These are phyloP conservation scores for Amblyraja radiata DNA, from an alignment of 2,797 vertebrate genomes.

Conservation along the genomic window DNA sequence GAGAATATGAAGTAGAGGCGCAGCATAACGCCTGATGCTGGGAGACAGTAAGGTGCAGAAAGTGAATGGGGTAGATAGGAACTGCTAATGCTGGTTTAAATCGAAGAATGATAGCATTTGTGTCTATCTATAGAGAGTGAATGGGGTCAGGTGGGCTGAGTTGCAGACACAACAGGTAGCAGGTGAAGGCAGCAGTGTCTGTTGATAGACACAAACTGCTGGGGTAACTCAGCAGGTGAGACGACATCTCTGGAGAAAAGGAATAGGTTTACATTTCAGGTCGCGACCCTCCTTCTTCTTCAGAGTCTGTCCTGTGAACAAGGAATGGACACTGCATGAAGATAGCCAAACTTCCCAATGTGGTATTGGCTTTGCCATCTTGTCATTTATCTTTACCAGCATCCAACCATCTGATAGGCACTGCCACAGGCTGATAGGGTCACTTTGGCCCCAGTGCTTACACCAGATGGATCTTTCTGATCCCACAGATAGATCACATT, in stretches of 20 bases:
- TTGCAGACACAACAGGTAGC: not conserved
- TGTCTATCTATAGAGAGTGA: too few species aligned
- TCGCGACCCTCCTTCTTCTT: too few species aligned
- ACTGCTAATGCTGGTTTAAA: too few species aligned
- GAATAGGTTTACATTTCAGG: too few species aligned
- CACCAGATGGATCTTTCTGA: not conserved
- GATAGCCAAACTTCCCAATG: not conserved
- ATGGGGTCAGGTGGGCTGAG: too few species aligned
- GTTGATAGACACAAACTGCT: too few species aligned
- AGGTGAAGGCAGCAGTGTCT: not conserved
- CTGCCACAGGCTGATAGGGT: not conserved
- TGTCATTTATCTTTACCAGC: not conserved
- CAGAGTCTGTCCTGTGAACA: not conserved
- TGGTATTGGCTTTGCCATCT: not conserved
- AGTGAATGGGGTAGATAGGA: too few species aligned
- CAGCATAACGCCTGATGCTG: not conserved
- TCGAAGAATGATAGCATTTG: too few species aligned
- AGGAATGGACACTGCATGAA: not conserved
- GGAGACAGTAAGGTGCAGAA: not conserved
- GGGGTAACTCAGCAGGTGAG: too few species aligned
- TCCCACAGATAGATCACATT: not conserved
- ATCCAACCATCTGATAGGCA: not conserved
- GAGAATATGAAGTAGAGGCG: not conserved
- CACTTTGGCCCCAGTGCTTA: not conserved
- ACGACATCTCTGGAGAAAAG: too few species aligned